Conservation (phyloP, 2,888 invertebrate species). For the Dryobota labecula region DNA sequence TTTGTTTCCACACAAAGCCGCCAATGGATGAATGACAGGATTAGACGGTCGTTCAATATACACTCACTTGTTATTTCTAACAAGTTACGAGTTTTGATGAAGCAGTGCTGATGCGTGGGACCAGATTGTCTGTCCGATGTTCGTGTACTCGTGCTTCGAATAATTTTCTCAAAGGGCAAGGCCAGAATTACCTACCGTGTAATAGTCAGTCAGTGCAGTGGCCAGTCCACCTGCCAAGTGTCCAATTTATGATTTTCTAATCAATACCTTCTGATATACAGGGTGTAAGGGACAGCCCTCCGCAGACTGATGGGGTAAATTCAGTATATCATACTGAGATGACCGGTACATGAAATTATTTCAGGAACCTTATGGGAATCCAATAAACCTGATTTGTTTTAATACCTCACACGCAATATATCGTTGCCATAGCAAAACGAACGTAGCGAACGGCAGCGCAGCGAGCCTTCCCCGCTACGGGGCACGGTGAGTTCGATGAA, state of each 20-base stretch:
- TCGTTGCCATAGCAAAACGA: no score
- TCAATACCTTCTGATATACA: no score
- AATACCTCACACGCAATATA: no score
- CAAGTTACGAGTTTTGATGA: conserved; percentile 51
- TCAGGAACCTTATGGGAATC: no score
- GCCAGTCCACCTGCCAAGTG: background rate
- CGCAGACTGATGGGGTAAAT: no score
- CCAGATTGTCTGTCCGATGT: background rate
- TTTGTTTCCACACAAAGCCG: conserved; percentile 60
- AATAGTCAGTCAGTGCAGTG: background rate
- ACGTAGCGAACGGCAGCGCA: no score
- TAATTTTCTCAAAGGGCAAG: conserved; percentile 48
- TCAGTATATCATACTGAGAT: no score
- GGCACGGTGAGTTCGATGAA: no score
- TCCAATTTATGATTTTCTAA: background rate
- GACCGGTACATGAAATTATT: no score
- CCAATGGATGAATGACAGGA: conserved; percentile 53
- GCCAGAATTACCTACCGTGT: conserved; percentile 10
- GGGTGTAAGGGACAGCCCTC: no score
- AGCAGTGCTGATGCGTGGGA: conserved; percentile 13
- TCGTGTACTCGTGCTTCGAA: conserved; percentile 17
- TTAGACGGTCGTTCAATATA: conserved; percentile 40
- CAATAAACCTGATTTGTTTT: no score
- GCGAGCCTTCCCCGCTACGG: no score
- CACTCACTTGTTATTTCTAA: conserved; percentile 55